These are phyloP conservation scores for Spongilla lacustris DNA, from an alignment of 37 sponge, comb jelly and placozoan species.

Conservation along the genomic window DNA sequence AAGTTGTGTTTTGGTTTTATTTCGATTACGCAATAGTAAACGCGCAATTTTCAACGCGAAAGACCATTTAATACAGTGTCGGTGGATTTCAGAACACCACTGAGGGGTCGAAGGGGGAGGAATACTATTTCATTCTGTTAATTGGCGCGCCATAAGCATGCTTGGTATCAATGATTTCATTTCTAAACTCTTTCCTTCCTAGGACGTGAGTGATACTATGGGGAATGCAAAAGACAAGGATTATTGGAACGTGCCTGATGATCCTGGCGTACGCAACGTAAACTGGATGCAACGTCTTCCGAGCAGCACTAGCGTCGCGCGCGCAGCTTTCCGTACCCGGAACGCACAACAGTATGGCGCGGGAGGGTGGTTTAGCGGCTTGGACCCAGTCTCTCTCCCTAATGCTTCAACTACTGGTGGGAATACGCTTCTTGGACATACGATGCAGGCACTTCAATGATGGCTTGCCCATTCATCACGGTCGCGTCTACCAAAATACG, in stretches of 20 bases:
- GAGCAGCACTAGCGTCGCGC: not conserved
- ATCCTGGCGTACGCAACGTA: not conserved
- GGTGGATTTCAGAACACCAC: too few species aligned
- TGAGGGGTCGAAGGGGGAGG: too few species aligned
- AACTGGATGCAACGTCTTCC: not conserved
- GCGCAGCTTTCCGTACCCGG: not conserved
- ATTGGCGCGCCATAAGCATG: too few species aligned
- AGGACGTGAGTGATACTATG: too few species aligned
- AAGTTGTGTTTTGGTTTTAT: too few species aligned
- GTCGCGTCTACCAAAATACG: not conserved
- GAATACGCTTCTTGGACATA: not conserved
- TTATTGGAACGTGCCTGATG: not conserved
- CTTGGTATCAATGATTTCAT: too few species aligned
- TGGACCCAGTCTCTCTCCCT: not conserved
- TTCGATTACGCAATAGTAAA: too few species aligned
- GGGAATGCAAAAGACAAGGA: not conserved
- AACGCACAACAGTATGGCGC: not conserved
- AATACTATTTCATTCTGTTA: too few species aligned
- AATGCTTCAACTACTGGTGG: not conserved
- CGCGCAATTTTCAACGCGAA: too few species aligned
- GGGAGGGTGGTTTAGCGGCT: not conserved
- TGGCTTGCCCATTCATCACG: not conserved
- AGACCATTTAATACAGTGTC: too few species aligned
- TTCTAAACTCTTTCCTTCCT: too few species aligned
- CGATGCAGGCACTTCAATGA: not conserved